Conservation (phyloP, 2,797 vertebrate species). For the Dryobates pubescens region DNA sequence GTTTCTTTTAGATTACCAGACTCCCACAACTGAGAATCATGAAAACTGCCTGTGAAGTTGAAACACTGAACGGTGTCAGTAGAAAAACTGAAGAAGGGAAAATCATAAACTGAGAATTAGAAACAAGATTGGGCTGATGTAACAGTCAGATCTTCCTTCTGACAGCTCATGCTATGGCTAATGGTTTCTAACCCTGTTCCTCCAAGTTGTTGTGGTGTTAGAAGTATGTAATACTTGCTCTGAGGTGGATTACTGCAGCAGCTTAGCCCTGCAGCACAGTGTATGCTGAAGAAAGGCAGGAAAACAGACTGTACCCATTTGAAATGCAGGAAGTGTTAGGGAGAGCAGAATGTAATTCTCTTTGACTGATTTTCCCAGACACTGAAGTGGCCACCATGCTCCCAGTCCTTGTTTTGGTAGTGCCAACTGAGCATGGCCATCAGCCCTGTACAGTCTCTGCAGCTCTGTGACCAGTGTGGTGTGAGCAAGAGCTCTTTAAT, state of each 20-base stretch:
- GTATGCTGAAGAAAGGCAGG: background rate
- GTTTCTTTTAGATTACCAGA: background rate
- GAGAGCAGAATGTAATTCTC: background rate
- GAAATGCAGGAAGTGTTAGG: background rate
- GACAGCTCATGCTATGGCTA: background rate
- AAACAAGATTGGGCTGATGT: background rate
- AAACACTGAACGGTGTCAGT: background rate
- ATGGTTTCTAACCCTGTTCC: background rate
- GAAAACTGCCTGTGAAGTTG: background rate
- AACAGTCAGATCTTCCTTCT: background rate
- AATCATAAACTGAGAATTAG: background rate
- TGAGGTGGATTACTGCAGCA: background rate
- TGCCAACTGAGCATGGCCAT: background rate
- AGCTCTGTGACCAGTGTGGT: background rate
- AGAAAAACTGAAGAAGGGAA: background rate
- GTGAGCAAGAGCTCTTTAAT: background rate
- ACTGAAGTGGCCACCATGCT: accelerated
- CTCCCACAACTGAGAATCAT: background rate
- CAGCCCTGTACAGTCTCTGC: background rate
- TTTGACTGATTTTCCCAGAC: background rate
- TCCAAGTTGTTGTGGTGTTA: background rate
- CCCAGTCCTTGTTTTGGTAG: background rate
- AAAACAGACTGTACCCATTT: background rate
- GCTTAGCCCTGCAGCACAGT: background rate
- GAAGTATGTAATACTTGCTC: background rate